Base-by-base conservation (phyloP, 2,888 invertebrate species). In the Pristionchus entomophagus region DNA sequence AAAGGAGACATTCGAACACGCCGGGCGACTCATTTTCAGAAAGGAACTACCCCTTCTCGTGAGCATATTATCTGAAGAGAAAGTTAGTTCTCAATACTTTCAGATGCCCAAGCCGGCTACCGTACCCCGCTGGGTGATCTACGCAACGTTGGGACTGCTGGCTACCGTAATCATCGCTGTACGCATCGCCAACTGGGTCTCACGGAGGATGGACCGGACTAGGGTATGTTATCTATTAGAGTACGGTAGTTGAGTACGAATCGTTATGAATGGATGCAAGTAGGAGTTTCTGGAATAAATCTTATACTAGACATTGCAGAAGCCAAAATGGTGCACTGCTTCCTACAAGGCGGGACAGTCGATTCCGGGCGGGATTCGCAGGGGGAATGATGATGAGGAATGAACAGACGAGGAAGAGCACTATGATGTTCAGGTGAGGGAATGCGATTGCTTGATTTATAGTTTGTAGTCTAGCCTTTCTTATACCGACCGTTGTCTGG, bases 341-440 rank as follows among this genome's bases (percentile, higher is more conserved):
- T 53, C 51, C 0, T 85, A 85, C 77, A 85, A 77, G 41, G n/a
- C 41, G n/a, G n/a, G 29, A 73, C 38, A 53, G 77, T 38, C 85
- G 85, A 29, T 73, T 56, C 32, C 73, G 85, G 1, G 85, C 85
- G 8, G 77, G 85, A 22, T 85, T 85, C 77, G 51, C 59, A 22
- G 73, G 85, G 17, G 85, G 85, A 73, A 51, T 85, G 56, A 84
- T 84, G 84, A 53, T 85, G 10, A 62, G 65, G 32, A 49, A 62
- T 32, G 62, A 85, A 49, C 85, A 69, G 17, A 26, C 73, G 77
- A 51, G 85, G 38, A 85, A 85, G 56, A 85, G 85, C 41, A 85
- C 85, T 1, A 85, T 85, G 85, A 85, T 85, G 85, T 85, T 85
- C 85, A 84, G 83, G 83, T 65, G 17, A 22, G n/a, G 1, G 22